phyloP scores from a whole-genome alignment of 1,140 invertebrate species.

The Ericerus pela region DNA sequence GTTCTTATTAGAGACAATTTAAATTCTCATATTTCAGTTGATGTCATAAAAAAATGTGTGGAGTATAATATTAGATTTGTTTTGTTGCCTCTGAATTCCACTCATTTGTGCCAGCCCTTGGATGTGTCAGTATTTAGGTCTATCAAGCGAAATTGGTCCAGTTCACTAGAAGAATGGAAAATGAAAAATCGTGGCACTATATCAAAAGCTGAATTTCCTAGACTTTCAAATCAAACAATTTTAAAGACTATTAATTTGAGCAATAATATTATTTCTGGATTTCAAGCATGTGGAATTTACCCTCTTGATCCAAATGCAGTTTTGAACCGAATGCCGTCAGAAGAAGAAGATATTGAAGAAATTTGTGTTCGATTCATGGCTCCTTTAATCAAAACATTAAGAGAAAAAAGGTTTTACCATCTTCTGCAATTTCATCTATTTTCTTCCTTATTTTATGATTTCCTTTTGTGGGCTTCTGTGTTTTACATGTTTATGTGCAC shows the following conservation, averaged over 20 bases:
- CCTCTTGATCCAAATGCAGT: conserved; percentile 23
- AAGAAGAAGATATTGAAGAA: background rate
- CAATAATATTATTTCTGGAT: conserved; percentile 23
- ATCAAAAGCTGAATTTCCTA: conserved; percentile 20
- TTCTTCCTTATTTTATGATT: no score
- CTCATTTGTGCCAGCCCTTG: no score
- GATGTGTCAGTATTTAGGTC: no score
- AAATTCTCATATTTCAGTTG: conserved; percentile 27
- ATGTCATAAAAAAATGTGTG: conserved; percentile 26
- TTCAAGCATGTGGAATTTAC: conserved; percentile 23
- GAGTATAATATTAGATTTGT: conserved; percentile 31
- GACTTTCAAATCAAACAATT: conserved; percentile 23
- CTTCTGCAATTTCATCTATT: no score
- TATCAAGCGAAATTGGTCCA: no score
- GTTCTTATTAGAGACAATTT: conserved; percentile 31
- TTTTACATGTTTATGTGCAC: no score
- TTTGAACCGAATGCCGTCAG: conserved; percentile 15
- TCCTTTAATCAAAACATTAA: no score
- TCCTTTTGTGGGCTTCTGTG: no score
- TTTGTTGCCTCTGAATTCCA: no score
- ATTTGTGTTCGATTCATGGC: no score
- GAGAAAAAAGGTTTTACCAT: no score
- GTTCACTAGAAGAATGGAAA: no score
- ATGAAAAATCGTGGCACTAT: conserved; percentile 9
- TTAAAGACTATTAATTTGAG: conserved; percentile 12